phyloP scores from a whole-genome alignment of 2,113 vertebrate species.

The Thunnus maccoyii region DNA sequence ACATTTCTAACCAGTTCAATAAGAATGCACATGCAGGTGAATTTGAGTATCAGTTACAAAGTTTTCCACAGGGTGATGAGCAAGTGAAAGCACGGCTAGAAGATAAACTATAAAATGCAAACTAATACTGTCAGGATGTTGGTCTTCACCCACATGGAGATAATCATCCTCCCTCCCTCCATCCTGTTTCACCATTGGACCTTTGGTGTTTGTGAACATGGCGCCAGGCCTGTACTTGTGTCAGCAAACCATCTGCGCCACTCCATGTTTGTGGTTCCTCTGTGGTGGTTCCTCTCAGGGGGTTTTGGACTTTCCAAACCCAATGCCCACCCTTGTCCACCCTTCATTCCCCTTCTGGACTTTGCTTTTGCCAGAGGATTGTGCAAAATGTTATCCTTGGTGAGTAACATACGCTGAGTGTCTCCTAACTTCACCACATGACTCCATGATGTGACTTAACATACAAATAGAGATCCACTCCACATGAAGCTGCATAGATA shows the following conservation, averaged over 20 bases:
- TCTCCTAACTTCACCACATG: conserved; percentile 13
- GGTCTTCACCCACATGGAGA: neutral
- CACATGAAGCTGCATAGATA: neutral
- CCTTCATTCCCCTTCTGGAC: neutral
- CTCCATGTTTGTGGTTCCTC: conserved; percentile 55
- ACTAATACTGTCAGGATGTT: conserved; percentile 11
- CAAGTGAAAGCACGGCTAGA: neutral
- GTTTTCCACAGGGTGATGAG: neutral
- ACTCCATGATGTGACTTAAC: neutral
- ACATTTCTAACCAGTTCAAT: conserved; percentile 60
- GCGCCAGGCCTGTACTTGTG: conserved; percentile 20
- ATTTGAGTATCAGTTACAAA: neutral
- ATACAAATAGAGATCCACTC: neutral
- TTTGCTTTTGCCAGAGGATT: neutral
- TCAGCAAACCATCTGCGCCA: conserved; percentile 48
- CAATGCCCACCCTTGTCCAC: conserved; percentile 15
- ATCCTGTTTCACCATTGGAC: conserved; percentile 12
- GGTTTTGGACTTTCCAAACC: conserved; percentile 56
- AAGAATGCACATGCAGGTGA: conserved; percentile 18
- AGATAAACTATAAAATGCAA: neutral
- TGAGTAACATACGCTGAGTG: neutral
- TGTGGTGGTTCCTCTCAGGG: conserved; percentile 44
- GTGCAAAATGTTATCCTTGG: conserved; percentile 26
- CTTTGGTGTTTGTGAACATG: conserved; percentile 37
- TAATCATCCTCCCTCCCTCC: conserved; percentile 1